Evolutionary conservation across 53 echinoderm and acorn worm genomes (phyloP), one percentile per base, ranked within the genome.

Genomic region (Echinometra lucunter): DNA sequence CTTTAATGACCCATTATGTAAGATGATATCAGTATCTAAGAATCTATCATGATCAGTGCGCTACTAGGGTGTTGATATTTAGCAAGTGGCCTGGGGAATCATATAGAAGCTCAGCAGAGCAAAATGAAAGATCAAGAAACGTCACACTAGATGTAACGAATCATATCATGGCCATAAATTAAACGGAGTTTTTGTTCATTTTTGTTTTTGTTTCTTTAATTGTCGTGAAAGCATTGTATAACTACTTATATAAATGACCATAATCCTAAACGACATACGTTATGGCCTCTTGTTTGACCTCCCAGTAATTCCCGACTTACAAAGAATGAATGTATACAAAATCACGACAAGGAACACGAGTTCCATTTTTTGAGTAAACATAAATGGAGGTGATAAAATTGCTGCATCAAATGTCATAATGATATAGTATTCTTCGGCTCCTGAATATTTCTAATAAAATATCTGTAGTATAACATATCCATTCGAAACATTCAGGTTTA

Each of bases 1-100:
- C 49, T 85, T 49, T 49, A 85, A 85, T 49, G 85, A 85, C 85
- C 49, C 42, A 49, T n/a, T 85, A 45, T 45, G 30, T 17, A 18
- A 85, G 85, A 28, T 30, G 11, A 85, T 53, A 53, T 49, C 47
- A 49, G 49, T 28, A 27, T 49, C n/a, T 37, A 1, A 35, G 35
- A 2, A 72, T n/a, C 34, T 19, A 4, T 37, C 38, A 75, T 37
- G n/a, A 38, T 40, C 21, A 16, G 13, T 75, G 19, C 40, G 38
- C 21, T 75, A 75, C 75, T 17, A 1, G 75, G 78, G 40, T 5
- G 42, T 15, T 17, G 38, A 42, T 38, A 18, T 78, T 78, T 19
- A 78, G 11, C 35, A 35, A 72, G 16, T 72, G 11, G 35, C 11
- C 35, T 34, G 32, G 28, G 21, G 60, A 60, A 19, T n/a, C n/a